Base-by-base conservation (phyloP, 2,888 invertebrate genomes). In the Adelognathus sp. region DNA sequence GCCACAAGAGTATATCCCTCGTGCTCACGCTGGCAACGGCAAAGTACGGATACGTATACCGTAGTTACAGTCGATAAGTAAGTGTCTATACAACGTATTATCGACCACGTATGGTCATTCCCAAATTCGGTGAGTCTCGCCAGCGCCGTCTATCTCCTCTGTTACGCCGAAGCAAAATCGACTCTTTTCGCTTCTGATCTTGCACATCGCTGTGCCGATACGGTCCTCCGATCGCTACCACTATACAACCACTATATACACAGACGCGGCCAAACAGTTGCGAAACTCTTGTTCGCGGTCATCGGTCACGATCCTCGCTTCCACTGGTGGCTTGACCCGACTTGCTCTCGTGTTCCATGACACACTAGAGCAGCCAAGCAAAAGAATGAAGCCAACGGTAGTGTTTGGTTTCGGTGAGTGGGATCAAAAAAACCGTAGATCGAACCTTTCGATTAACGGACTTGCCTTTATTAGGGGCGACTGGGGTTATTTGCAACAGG, bases 81-180 rank as follows among this genome's bases (percentile, higher is more conserved):
- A 52, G 50, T 46, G 58, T 41, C 36, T 63, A 36, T 41, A 46
- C 16, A 29, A 71, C 61, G 54, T 69, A 69, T 69, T 69, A 78
- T 63, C 24, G 14, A 58, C 73, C 82, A 9, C 63, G 58, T 82
- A 80, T 82, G 79, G 82, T 80, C 82, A 82, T 82, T 82, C 76
- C 82, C 82, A 78, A 82, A 80, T 82, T 79, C 71, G 80, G 67
- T 71, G 58, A 64, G 33, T 76, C 69, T 66, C 58, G 50, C 63
- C 54, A 52, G 72, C 54, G 33, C 29, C 72, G 73, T 74, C n/a
- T n/a, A n/a, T 72, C 33, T 64, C 61, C 33, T 36, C 31, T 50
- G 56, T 60, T 36, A 56, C 60, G 73, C 44, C 66, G n/a, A 31
- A 9, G 16, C 50, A 58, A 44, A 67, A 67, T 61, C 72, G 61